Evolutionary conservation across 2,113 vertebrate genomes (phyloP).

Genomic region (Chlorodrepanis virens): DNA sequence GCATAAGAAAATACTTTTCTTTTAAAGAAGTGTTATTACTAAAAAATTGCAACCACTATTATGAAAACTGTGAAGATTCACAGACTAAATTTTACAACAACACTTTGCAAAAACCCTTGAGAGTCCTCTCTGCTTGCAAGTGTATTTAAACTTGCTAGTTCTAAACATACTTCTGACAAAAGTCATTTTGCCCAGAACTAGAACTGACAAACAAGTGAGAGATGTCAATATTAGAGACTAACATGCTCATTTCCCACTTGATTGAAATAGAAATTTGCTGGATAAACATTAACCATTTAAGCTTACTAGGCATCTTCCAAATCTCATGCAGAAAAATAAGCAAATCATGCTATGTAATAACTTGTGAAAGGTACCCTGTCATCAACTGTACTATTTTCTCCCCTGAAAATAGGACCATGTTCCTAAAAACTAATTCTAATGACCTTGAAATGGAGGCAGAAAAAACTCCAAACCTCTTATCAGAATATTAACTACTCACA

Average conservation of each 20-base stretch:
- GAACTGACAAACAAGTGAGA: background rate
- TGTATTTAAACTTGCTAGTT: background rate
- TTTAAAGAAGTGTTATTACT: background rate
- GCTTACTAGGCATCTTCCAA: background rate
- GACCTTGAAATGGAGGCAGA: background rate
- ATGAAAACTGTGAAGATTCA: background rate
- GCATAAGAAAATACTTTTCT: background rate
- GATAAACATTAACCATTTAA: background rate
- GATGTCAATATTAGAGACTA: background rate
- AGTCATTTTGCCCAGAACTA: background rate
- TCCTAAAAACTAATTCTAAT: background rate
- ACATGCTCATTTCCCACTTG: background rate
- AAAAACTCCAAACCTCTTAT: background rate
- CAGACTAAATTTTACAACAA: background rate
- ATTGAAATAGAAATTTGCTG: background rate
- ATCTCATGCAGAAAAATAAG: background rate
- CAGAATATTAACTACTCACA: background rate
- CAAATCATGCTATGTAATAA: background rate
- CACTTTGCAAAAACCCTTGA: background rate
- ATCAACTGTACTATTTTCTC: background rate
- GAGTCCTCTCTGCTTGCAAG: background rate
- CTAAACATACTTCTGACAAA: background rate
- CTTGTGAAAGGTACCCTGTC: background rate
- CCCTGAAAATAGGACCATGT: background rate
- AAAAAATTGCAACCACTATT: background rate